These are phyloP conservation scores for Temnothorax ravouxi DNA, from an alignment of 2,888 invertebrate species.

Conservation along the genomic window DNA sequence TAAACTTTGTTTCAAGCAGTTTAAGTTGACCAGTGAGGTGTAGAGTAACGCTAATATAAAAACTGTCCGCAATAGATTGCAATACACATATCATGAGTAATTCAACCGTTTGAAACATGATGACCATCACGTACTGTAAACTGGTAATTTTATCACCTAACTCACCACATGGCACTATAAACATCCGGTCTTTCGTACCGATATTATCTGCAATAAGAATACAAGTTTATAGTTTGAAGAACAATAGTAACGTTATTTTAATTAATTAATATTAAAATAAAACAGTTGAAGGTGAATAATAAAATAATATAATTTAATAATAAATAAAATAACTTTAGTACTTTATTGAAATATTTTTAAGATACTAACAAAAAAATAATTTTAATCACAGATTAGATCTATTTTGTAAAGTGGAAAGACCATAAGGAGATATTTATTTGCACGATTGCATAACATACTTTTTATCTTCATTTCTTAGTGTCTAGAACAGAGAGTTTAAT, in stretches of 20 bases:
- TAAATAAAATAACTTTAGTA: not conserved
- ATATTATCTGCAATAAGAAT: conserved; percentile 14
- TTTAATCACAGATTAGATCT: not conserved
- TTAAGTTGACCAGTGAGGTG: conserved; percentile 34
- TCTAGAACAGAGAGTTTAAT: not conserved
- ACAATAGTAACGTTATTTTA: not conserved
- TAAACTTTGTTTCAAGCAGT: conserved; percentile 17
- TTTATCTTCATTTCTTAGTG: not conserved
- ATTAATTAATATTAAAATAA: not conserved
- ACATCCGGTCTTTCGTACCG: not conserved
- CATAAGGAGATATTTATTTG: not conserved
- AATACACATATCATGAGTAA: not conserved
- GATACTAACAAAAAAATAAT: not conserved
- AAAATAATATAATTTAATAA: not conserved
- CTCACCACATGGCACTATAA: conserved; percentile 15
- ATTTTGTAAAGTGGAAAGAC: not conserved
- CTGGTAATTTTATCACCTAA: not conserved
- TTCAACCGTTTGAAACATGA: conserved; percentile 1
- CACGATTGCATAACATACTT: not conserved
- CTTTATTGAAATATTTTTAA: not conserved
- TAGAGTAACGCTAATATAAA: conserved; percentile 13
- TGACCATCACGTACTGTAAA: not conserved
- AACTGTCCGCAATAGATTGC: not conserved
- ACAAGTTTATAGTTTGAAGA: conserved; percentile 5
- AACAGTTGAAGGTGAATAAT: not conserved